phyloP scores from a whole-genome alignment of 2,113 vertebrate genomes.

The Pseudorhombus dupliciocellatus region DNA sequence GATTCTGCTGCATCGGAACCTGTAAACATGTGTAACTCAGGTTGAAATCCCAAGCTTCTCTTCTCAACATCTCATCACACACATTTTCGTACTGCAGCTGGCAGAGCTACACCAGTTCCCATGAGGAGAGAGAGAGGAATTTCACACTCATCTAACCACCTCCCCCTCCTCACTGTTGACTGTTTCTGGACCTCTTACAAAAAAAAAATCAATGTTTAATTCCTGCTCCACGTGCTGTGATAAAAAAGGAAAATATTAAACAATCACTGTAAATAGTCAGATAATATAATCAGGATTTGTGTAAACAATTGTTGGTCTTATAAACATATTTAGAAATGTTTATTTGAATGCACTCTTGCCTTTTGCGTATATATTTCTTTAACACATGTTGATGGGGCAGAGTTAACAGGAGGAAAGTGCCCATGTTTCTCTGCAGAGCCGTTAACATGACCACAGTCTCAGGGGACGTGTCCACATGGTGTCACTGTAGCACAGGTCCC shows the following conservation, averaged over 20 bases:
- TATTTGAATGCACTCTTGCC: too few relatives aligned
- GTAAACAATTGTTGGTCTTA: too few relatives aligned
- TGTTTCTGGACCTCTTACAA: not conserved
- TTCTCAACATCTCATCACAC: not conserved
- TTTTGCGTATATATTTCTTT: not conserved
- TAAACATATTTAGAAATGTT: not conserved
- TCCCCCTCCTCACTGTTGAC: constrained; percentile 34
- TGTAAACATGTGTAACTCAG: not conserved
- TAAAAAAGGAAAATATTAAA: not conserved
- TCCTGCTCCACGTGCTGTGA: not conserved
- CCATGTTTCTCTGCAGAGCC: constrained; percentile 7
- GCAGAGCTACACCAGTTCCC: constrained; percentile 10
- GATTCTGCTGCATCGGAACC: too few relatives aligned
- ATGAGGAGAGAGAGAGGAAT: not conserved
- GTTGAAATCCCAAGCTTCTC: not conserved
- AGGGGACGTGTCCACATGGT: constrained; percentile 46
- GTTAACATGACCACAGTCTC: not conserved
- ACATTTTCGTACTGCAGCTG: constrained; percentile 27
- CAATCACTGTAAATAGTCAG: not conserved
- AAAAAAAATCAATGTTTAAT: too few relatives aligned
- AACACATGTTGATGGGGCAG: too few relatives aligned
- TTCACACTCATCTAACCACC: constrained; percentile 35
- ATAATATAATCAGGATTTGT: not conserved
- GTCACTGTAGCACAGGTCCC: constrained; percentile 56
- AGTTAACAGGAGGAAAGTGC: too few relatives aligned